Evolutionary conservation across 2,797 vertebrate species (phyloP).

Genomic region (Phylloscopus collybita): DNA sequence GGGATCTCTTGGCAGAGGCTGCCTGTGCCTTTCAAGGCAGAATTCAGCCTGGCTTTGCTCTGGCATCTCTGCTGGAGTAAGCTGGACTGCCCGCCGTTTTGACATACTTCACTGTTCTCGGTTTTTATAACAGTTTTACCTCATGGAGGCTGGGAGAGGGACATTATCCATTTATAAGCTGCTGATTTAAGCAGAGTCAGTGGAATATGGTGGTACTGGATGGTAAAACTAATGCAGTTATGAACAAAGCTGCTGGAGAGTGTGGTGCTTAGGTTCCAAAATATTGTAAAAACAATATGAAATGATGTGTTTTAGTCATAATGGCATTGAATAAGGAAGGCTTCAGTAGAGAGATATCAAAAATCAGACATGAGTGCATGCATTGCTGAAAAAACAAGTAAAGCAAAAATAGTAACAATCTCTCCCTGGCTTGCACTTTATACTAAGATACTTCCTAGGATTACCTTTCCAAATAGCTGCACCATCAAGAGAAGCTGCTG

Average conservation of each 20-base stretch:
- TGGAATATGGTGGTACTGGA: neutral
- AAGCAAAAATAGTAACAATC: neutral
- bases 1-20: neutral
- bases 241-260: neutral
- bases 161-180: neutral
- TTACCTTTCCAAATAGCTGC: neutral
- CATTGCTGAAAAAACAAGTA: neutral
- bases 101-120: neutral
- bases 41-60: neutral
- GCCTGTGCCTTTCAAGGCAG: neutral
- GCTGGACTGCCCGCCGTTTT: neutral
- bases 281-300: neutral
- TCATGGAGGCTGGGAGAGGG: neutral
- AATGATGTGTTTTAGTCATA: neutral
- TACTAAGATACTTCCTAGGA: neutral
- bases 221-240: neutral
- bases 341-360: neutral
- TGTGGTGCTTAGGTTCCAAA: neutral
- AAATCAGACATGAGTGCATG: neutral
- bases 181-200: constrained; percentile 9
- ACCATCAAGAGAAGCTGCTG: neutral
- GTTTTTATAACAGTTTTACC: neutral
- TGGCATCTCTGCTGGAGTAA: neutral
- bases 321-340: neutral
- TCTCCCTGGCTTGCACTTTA: neutral